phyloP scores from a whole-genome alignment of 2,113 vertebrate genomes.

The Paramormyrops kingsleyae region DNA sequence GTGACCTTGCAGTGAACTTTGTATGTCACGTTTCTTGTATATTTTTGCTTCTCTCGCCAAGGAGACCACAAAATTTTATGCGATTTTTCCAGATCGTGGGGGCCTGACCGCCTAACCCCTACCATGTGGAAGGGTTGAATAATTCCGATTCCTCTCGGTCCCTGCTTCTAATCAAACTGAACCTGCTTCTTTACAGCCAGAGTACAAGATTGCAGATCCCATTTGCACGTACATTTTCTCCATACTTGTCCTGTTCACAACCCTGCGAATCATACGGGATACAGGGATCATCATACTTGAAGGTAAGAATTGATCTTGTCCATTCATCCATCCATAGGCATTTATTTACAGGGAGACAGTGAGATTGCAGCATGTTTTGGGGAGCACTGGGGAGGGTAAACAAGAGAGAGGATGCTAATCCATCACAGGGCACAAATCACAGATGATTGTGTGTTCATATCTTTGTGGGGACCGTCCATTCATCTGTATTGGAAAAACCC shows the following conservation, averaged over 20 bases:
- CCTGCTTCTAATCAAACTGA: background rate
- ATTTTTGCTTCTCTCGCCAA: no score
- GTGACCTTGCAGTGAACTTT: no score
- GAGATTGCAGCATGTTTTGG: background rate
- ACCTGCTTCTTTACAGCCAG: conserved; percentile 66
- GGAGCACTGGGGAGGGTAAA: background rate
- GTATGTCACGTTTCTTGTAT: no score
- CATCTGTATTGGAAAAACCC: background rate
- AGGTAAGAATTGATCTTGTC: conserved; percentile 60
- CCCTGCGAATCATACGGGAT: conserved; percentile 84
- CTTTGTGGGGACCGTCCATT: background rate
- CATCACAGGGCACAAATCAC: background rate
- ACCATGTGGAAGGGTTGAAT: background rate
- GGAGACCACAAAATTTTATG: background rate
- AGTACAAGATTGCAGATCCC: conserved; percentile 93
- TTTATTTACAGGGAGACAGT: background rate
- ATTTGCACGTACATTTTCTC: conserved; percentile 96
- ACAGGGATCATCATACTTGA: conserved; percentile 85
- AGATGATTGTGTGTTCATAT: background rate
- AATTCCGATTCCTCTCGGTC: background rate
- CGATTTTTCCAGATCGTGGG: background rate
- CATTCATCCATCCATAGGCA: background rate
- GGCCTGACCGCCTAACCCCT: background rate
- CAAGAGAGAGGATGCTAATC: background rate
- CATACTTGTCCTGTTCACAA: conserved; percentile 86